These are phyloP conservation scores for Lagopus muta DNA, from an alignment of 2,113 vertebrate genomes.

Conservation along the genomic window DNA sequence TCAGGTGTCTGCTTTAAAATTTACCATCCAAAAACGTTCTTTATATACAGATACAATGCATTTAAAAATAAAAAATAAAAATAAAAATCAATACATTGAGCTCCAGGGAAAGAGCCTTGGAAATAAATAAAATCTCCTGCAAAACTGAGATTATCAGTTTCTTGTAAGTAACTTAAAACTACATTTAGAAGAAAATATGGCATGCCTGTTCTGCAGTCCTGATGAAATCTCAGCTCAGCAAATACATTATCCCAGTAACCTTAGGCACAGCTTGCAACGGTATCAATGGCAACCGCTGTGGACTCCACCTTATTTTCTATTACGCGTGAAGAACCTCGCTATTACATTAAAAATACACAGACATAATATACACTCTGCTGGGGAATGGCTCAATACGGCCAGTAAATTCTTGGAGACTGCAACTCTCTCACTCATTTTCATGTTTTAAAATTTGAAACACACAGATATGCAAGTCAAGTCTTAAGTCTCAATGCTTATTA, in stretches of 20 bases:
- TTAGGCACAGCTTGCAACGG: slow-evolving; percentile 30
- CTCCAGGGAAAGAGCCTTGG: neutral
- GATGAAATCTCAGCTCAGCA: neutral
- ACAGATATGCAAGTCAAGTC: neutral
- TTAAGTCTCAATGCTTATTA: neutral
- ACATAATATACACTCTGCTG: neutral
- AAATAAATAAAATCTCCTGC: neutral
- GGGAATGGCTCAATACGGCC: neutral
- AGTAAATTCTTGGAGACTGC: neutral
- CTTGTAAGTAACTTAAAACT: slow-evolving; percentile 6
- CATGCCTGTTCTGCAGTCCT: slow-evolving; percentile 29
- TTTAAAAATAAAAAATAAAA: neutral
- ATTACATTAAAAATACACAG: slow-evolving; percentile 44
- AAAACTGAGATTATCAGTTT: neutral
- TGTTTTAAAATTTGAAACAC: neutral
- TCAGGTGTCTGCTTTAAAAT: neutral
- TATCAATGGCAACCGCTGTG: slow-evolving; percentile 61
- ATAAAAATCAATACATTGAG: neutral
- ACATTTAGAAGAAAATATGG: slow-evolving; percentile 4
- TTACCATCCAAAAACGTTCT: neutral
- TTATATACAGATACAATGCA: neutral
- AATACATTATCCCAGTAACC: slow-evolving; percentile 49
- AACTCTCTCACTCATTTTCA: neutral
- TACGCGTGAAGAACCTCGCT: slow-evolving; percentile 25
- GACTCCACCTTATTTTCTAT: slow-evolving; percentile 49